Evolutionary conservation across 2,113 vertebrate species (phyloP), one percentile per base, ranked within the genome.

Genomic region (Mirza zaza): DNA sequence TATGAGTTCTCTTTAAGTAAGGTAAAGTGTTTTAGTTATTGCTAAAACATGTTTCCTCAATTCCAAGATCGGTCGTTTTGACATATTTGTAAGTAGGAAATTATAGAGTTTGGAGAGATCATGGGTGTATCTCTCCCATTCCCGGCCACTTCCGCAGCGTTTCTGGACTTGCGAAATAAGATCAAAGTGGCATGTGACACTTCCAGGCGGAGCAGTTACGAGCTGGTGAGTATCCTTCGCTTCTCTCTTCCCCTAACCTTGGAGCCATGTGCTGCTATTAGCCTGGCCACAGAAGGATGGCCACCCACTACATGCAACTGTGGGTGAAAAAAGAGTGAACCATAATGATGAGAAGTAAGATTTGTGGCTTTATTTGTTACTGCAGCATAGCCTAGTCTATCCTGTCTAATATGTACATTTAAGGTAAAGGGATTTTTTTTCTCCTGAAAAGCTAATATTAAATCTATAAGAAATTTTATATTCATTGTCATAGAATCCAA

Each of bases 211-310:
- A 12, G 55, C 18, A 29, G 11, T 17, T n/a, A 13, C 39, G 29
- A 59, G 23, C 1, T 57, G 21, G n/a, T 29, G 63, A 50, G 6
- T 23, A 1, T 15, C 73, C n/a, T 79, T 76, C 63, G 15, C 48
- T 36, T 4, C 29, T 75, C 36, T 70, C 27, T 4, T 29, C 12
- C 13, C 6, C 6, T 67, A 34, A 29, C 13, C 0, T 20, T 48
- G 70, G 20, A 71, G 29, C 13, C 7, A 2, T 1, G 23, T 12
- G 2, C 18, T 17, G 8, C 12, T 32, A 36, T 42, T 4, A 42
- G 21, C 50, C 7, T 1, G 42, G 57, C 17, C 3, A 0, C n/a
- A 13, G 32, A 20, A 36, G 8, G 71, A 34, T 0, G 15, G 5
- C n/a, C 15, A 3, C 34, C 8, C 39, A 21, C 55, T 29, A 4